phyloP scores from a whole-genome alignment of 2,888 invertebrate species.

The Brenthis ino region DNA sequence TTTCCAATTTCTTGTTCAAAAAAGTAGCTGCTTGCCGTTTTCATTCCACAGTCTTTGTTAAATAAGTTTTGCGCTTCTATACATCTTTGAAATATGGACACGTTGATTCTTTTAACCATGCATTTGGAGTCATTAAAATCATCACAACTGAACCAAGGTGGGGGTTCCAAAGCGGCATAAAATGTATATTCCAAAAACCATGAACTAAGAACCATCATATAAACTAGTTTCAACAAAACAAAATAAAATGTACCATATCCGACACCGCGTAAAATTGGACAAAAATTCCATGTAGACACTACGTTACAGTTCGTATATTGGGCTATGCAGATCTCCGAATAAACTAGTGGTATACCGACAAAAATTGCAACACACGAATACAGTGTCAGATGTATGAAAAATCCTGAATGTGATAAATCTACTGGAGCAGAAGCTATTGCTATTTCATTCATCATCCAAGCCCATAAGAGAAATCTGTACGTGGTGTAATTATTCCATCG shows the following conservation, averaged over 20 bases:
- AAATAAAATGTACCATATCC: conserved; percentile 61
- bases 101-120: conserved; percentile 69
- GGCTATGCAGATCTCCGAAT: conserved; percentile 69
- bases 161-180: conserved; percentile 58
- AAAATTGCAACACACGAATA: conserved; percentile 57
- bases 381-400: conserved; percentile 54
- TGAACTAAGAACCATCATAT: conserved; percentile 55
- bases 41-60: conserved; percentile 66
- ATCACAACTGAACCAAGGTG: conserved; percentile 68
- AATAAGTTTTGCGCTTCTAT: conserved; percentile 63
- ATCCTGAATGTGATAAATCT: conserved; percentile 61
- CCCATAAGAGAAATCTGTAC: conserved; percentile 63
- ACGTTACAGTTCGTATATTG: conserved; percentile 68
- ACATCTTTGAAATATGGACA: conserved; percentile 70
- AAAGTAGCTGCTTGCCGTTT: conserved; percentile 67
- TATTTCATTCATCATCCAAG: conserved; percentile 69
- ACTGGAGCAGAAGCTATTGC: conserved; percentile 54
- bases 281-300: conserved; percentile 67
- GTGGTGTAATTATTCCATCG: conserved; percentile 61
- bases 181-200: conserved; percentile 70
- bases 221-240: conserved; percentile 58
- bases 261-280: conserved; percentile 63
- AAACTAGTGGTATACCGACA: conserved; percentile 67
- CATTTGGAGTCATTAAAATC: conserved; percentile 58
- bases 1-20: conserved; percentile 65